These are phyloP conservation scores for Pelmatolapia mariae DNA, from an alignment of 2,113 vertebrate genomes.

Conservation along the genomic window DNA sequence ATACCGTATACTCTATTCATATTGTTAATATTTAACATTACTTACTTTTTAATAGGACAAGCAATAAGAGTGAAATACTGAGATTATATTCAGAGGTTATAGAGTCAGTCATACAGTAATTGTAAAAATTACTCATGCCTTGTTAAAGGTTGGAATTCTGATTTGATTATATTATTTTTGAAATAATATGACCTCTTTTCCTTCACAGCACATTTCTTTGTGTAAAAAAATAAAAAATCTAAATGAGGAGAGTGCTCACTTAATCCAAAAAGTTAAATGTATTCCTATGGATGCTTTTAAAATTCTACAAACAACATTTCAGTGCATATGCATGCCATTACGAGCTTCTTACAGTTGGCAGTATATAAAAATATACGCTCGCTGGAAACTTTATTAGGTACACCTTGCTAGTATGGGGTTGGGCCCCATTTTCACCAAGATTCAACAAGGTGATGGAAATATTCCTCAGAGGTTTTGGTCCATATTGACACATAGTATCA, in stretches of 20 bases:
- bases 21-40: neutral
- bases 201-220: neutral
- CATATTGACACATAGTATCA: neutral
- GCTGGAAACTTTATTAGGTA: neutral
- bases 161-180: neutral
- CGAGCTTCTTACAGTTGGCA: neutral
- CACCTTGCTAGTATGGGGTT: neutral
- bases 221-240: neutral
- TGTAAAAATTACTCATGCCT: neutral
- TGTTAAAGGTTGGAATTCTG: neutral
- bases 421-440: fast-evolving
- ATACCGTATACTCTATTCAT: neutral
- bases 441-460: neutral
- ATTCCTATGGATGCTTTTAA: neutral
- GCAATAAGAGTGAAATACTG: neutral
- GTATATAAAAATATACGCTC: neutral
- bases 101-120: neutral
- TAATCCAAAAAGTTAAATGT: neutral
- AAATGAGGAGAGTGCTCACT: neutral
- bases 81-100: neutral
- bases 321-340: neutral
- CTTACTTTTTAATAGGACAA: neutral
- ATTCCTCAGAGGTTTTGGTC: neutral
- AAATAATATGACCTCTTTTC: neutral
- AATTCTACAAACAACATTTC: neutral